A percentile compares a stretch with the other conserved stretches of the same genome.
phyloP scores from a whole-genome alignment of 2,888 invertebrate species.

The Steinernema carpocapsae region DNA sequence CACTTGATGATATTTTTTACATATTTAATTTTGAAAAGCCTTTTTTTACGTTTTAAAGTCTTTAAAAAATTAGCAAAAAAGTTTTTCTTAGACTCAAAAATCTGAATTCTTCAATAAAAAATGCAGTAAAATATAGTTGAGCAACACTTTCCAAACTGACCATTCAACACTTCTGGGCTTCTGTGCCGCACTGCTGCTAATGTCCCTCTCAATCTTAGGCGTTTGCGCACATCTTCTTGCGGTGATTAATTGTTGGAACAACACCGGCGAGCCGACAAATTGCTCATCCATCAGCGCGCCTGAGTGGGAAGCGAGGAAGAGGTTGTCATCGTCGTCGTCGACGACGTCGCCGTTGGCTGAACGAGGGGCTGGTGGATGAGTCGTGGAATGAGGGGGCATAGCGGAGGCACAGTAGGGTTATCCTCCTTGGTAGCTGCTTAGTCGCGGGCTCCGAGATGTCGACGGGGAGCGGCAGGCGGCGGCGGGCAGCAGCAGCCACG shows the following conservation, averaged over 20 bases:
- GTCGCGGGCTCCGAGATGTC: constrained; percentile 23
- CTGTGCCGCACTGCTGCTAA: neutral
- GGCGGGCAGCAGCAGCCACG: constrained; percentile 5
- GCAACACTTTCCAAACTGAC: too few species aligned
- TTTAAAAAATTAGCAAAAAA: too few species aligned
- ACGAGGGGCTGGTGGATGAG: neutral
- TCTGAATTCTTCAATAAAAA: too few species aligned
- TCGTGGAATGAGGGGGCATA: neutral
- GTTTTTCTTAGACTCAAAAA: too few species aligned
- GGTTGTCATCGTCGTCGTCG: neutral
- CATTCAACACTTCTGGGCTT: too few species aligned
- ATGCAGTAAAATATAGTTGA: too few species aligned
- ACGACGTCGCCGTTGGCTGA: neutral
- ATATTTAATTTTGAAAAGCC: too few species aligned
- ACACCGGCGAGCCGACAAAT: constrained; percentile 31
- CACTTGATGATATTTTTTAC: too few species aligned
- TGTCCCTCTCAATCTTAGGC: constrained; percentile 1
- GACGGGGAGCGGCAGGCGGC: too few species aligned
- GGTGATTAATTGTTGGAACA: constrained; percentile 32
- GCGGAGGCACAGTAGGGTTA: constrained; percentile 5
- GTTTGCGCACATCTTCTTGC: constrained; percentile 12
- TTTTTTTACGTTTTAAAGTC: too few species aligned
- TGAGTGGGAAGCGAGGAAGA: neutral
- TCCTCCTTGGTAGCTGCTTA: neutral
- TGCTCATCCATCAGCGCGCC: constrained; percentile 26